phyloP scores from a whole-genome alignment of 2,888 invertebrate genomes.

The Nemapogon koenigi region DNA sequence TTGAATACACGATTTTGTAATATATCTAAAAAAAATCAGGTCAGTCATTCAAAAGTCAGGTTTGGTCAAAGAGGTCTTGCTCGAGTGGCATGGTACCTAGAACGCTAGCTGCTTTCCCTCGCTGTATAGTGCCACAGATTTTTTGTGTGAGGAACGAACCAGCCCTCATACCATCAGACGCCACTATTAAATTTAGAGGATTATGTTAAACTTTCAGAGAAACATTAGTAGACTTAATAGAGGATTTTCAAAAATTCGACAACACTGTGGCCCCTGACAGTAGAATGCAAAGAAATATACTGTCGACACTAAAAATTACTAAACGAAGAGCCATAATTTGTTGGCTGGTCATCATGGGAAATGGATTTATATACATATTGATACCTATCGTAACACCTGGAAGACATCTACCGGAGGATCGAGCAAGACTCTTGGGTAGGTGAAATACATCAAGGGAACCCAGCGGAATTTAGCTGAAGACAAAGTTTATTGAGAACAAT shows the following conservation, averaged over 20 bases:
- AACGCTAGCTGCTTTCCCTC: too few species aligned
- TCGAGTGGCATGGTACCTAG: too few species aligned
- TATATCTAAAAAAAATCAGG: too few species aligned
- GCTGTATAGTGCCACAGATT: too few species aligned
- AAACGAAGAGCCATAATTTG: constrained; percentile 31
- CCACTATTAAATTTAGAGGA: too few species aligned
- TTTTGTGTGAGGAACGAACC: too few species aligned
- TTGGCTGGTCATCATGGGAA: constrained; percentile 28
- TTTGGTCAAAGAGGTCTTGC: too few species aligned
- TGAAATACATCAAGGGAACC: neutral
- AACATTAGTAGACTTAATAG: constrained; percentile 24
- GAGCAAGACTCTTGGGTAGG: constrained; percentile 5
- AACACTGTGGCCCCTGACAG: constrained; percentile 20
- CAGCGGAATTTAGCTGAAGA: neutral
- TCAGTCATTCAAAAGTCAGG: too few species aligned
- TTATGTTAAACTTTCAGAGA: constrained; percentile 21
- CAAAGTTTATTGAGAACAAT: too few species aligned
- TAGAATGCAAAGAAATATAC: constrained; percentile 27
- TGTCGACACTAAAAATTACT: constrained; percentile 23
- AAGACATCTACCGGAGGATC: constrained; percentile 28
- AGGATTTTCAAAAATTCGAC: constrained; percentile 24
- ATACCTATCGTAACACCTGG: constrained; percentile 27
- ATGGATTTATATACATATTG: constrained; percentile 25
- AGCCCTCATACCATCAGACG: too few species aligned
- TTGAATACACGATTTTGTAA: too few species aligned